Evolutionary conservation across 2,113 vertebrate species (phyloP).

Genomic region (Phrynosoma blainvillii): DNA sequence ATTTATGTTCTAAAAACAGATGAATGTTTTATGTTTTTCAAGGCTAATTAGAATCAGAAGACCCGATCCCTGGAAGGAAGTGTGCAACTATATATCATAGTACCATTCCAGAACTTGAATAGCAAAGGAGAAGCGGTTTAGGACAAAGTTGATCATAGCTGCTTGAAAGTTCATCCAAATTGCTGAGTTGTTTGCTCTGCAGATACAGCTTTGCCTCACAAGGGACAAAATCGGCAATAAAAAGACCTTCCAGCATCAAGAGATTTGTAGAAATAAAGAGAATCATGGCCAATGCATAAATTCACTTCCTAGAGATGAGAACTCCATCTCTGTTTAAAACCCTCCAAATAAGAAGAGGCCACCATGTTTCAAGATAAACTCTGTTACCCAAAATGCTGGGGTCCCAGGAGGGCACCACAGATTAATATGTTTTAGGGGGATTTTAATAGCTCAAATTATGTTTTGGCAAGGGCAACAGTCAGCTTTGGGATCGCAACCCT

Average conservation of each 20-base stretch:
- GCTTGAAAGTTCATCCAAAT: constrained; percentile 15
- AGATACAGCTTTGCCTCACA: not conserved
- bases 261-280: not conserved
- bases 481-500: no score
- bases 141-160: constrained; percentile 10
- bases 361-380: no score
- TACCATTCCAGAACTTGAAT: constrained; percentile 15
- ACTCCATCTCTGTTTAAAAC: no score
- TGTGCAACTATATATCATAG: constrained; percentile 20
- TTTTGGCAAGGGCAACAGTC: no score
- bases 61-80: not conserved
- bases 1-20: constrained; percentile 58
- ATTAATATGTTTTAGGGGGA: no score
- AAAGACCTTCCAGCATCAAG: not conserved
- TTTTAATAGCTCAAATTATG: no score
- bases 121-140: not conserved
- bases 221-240: not conserved
- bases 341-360: no score
- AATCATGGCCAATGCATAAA: not conserved
- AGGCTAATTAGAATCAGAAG: constrained; percentile 37
- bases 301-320: not conserved
- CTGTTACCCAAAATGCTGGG: no score
- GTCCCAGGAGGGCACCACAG: no score
- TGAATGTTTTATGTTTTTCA: constrained; percentile 33
- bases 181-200: not conserved